Percentiles rank a stretch among this genome's conserved stretches.
phyloP scores from a whole-genome alignment of 2,888 invertebrate genomes.

The Parnassius smintheus region DNA sequence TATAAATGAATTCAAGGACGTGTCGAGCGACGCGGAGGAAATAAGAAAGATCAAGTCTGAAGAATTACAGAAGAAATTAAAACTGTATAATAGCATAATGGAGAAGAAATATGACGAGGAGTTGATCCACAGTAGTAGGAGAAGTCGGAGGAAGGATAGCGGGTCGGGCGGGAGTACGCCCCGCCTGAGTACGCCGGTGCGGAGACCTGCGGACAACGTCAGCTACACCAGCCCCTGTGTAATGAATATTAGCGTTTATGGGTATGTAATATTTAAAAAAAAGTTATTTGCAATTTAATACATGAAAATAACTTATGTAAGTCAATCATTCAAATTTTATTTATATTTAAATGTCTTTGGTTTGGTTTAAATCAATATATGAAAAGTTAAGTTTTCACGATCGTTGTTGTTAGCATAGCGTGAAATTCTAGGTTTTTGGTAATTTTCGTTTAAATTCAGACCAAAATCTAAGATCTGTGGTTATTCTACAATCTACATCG shows the following conservation, averaged over 20 bases:
- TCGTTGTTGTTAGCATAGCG: no score
- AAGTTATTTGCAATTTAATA: background rate
- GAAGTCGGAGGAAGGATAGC: constrained; percentile 57
- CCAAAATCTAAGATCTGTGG: no score
- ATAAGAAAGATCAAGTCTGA: constrained; percentile 51
- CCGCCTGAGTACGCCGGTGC: constrained; percentile 47
- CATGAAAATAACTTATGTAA: background rate
- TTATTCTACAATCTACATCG: no score
- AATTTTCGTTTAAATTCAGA: no score
- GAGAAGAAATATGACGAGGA: constrained; percentile 87
- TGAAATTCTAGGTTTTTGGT: no score
- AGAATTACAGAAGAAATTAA: constrained; percentile 77
- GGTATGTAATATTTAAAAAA: constrained; percentile 28
- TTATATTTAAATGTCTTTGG: no score
- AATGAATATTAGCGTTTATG: constrained; percentile 53
- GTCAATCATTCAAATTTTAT: no score
- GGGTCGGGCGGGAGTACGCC: constrained; percentile 41
- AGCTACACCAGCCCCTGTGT: constrained; percentile 62
- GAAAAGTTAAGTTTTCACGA: no score
- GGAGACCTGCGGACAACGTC: constrained; percentile 41
- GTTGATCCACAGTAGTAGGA: constrained; percentile 81
- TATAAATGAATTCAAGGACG: constrained; percentile 65
- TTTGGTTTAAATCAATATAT: no score
- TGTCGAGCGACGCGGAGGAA: constrained; percentile 58
- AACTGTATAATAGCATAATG: constrained; percentile 86